phyloP scores from a whole-genome alignment of 2,113 vertebrate species.

The Chionodraco myersi region DNA sequence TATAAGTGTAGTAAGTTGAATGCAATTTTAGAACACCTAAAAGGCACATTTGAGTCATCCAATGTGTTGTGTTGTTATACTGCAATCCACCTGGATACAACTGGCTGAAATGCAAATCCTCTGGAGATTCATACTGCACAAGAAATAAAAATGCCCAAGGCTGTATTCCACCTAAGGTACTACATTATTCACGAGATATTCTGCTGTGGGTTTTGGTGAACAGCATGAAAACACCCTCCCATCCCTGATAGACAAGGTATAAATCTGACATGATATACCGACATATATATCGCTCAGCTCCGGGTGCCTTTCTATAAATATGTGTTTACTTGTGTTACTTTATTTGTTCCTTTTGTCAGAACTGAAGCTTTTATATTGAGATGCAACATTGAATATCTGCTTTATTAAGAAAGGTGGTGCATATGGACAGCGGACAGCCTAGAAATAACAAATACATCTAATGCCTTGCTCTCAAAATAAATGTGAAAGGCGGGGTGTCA shows the following conservation, averaged over 20 bases:
- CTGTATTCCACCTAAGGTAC: slow-evolving; percentile 69
- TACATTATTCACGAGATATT: slow-evolving; percentile 77
- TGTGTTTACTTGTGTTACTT: neutral
- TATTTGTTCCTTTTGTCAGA: neutral
- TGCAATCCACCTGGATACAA: slow-evolving; percentile 57
- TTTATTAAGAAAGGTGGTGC: neutral
- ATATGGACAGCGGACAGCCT: neutral
- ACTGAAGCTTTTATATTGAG: neutral
- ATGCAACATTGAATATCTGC: slow-evolving; percentile 22
- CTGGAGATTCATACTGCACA: slow-evolving; percentile 46
- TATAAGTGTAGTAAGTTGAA: slow-evolving; percentile 20
- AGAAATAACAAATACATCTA: slow-evolving; percentile 6
- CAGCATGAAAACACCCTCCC: slow-evolving; percentile 64
- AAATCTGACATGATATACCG: slow-evolving; percentile 68
- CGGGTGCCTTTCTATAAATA: slow-evolving; percentile 7
- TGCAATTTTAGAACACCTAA: neutral
- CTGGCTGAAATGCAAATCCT: slow-evolving; percentile 63
- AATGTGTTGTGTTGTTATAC: slow-evolving; percentile 54
- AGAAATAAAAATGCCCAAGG: slow-evolving; percentile 66
- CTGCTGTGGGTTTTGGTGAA: slow-evolving; percentile 68
- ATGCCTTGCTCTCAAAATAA: neutral
- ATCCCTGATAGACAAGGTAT: slow-evolving; percentile 63
- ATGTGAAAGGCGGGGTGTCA: neutral
- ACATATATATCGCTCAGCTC: slow-evolving; percentile 45
- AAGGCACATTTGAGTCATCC: slow-evolving; percentile 10